Percentiles rank a stretch among this genome's conserved stretches.
Conservation (phyloP, 1,140 invertebrate species). For the Glossosoma conforme region DNA sequence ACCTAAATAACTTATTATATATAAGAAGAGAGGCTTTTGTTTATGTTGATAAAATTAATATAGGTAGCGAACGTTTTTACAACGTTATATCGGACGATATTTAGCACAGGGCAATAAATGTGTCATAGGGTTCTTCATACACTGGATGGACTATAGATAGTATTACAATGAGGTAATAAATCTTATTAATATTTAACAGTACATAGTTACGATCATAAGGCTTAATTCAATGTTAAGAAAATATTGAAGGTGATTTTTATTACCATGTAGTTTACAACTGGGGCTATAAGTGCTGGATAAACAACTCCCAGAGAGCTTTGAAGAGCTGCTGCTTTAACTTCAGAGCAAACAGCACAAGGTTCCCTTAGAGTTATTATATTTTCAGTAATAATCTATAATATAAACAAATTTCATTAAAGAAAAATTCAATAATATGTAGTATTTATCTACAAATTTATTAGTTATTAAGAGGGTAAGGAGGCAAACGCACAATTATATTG, state of each 20-base stretch:
- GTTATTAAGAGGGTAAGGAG: background rate
- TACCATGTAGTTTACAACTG: conserved; percentile 47
- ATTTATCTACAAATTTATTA: background rate
- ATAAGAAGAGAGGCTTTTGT: too few species aligned
- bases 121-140: background rate
- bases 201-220: background rate
- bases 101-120: background rate
- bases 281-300: conserved; percentile 46
- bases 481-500: background rate
- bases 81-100: too few species aligned
- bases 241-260: background rate
- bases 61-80: too few species aligned
- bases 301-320: conserved; percentile 37
- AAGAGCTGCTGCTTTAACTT: conserved; percentile 39
- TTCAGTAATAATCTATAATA: conserved; percentile 44
- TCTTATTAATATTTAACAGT: conserved; percentile 19
- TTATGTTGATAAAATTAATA: too few species aligned
- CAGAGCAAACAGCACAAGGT: conserved; percentile 47
- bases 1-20: too few species aligned
- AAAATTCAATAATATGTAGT: background rate
- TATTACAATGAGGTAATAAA: background rate
- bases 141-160: background rate
- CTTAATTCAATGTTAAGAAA: background rate
- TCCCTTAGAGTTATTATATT: conserved; percentile 41
- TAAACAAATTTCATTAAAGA: conserved; percentile 13